Conservation (phyloP, 2,113 vertebrate species). For the Hucho hucho region DNA sequence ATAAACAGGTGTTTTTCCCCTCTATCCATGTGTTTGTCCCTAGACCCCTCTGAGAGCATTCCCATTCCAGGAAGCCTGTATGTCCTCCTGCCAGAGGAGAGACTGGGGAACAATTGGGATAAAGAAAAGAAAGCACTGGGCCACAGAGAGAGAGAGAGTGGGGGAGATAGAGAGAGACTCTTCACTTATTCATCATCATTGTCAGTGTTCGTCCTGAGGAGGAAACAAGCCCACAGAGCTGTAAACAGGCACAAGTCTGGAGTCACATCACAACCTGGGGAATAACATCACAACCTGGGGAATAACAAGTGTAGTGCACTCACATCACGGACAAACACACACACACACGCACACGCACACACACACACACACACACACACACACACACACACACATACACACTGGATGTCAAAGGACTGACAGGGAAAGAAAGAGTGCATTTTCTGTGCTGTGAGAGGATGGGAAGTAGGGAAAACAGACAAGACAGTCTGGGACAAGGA, state of each 20-base stretch:
- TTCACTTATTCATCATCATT: constrained; percentile 79
- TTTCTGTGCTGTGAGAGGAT: background rate
- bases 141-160: constrained; percentile 54
- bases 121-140: constrained; percentile 62
- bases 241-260: constrained; percentile 67
- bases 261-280: constrained; percentile 54
- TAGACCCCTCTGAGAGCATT: constrained; percentile 61
- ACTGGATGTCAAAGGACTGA: constrained; percentile 51
- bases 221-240: constrained; percentile 76
- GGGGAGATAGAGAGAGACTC: constrained; percentile 42
- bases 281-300: constrained; percentile 69
- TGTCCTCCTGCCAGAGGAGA: constrained; percentile 56
- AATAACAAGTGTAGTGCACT: constrained; percentile 65
- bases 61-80: constrained; percentile 57
- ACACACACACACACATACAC: constrained; percentile 41
- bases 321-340: too few species aligned
- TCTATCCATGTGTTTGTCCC: constrained; percentile 71
- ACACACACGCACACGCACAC: constrained; percentile 21
- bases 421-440: background rate
- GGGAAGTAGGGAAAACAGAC: background rate
- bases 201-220: constrained; percentile 66
- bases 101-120: constrained; percentile 61
- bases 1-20: constrained; percentile 75
- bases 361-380: constrained; percentile 39
- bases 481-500: constrained; percentile 16